These are phyloP conservation scores for Bubo scandiacus DNA, from an alignment of 2,113 vertebrate genomes.

Conservation along the genomic window DNA sequence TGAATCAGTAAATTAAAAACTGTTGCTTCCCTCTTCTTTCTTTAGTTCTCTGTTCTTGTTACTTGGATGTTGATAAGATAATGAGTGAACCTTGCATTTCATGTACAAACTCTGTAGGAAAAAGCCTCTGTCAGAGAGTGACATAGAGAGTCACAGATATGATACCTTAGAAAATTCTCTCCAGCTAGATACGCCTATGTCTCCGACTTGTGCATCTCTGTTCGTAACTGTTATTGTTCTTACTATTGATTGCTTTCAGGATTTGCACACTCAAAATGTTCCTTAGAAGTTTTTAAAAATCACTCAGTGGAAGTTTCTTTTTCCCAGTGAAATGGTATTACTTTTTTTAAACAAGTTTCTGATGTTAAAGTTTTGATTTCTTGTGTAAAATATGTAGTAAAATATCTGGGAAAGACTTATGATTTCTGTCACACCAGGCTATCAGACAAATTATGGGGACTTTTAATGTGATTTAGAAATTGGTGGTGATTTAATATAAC, in stretches of 20 bases:
- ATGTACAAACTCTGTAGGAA: not conserved
- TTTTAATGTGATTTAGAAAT: not conserved
- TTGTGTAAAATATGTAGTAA: not conserved
- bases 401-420: not conserved
- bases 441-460: not conserved
- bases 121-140: not conserved
- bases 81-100: not conserved
- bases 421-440: not conserved
- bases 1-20: not conserved
- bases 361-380: not conserved
- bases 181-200: not conserved
- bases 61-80: not conserved
- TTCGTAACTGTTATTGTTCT: not conserved
- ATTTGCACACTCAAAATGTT: not conserved
- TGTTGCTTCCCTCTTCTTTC: not conserved
- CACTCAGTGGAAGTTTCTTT: not conserved
- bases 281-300: not conserved
- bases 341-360: not conserved
- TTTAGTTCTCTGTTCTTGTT: not conserved
- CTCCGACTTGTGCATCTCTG: not conserved
- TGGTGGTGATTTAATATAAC: not conserved
- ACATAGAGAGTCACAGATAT: not conserved
- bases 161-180: not conserved
- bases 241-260: not conserved
- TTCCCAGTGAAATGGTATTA: not conserved